These are phyloP conservation scores for Amphiprion percula DNA, from an alignment of 2,113 vertebrate genomes.

Conservation along the genomic window DNA sequence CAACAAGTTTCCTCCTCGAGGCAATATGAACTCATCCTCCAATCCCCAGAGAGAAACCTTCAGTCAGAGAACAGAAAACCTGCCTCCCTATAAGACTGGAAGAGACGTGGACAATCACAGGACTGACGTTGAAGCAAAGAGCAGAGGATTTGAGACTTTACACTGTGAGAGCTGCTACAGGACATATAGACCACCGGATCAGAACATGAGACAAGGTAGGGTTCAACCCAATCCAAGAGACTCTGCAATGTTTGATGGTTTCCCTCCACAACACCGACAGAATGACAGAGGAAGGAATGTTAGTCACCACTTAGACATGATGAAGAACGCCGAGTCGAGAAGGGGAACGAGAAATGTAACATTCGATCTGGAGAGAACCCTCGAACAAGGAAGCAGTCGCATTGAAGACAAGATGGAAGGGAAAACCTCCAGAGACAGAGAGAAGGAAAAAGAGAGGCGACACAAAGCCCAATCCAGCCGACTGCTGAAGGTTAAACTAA, in stretches of 20 bases:
- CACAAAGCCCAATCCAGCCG: constrained; percentile 68
- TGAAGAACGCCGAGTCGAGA: constrained; percentile 43
- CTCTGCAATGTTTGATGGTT: constrained; percentile 10
- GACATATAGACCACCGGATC: constrained; percentile 56
- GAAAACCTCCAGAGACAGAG: constrained; percentile 16
- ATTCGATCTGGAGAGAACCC: constrained; percentile 75
- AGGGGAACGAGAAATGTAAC: constrained; percentile 77
- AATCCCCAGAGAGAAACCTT: constrained; percentile 44
- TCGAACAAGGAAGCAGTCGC: constrained; percentile 20
- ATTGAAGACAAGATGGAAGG: constrained; percentile 35
- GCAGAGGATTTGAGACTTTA: constrained; percentile 34
- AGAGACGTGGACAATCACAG: constrained; percentile 39
- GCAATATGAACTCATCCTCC: constrained; percentile 45
- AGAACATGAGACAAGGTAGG: constrained; percentile 19
- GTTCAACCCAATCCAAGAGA: constrained; percentile 16
- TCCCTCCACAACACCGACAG: constrained; percentile 36
- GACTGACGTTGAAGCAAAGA: constrained; percentile 28
- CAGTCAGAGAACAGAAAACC: constrained; percentile 22
- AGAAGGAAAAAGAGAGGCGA: constrained; percentile 37
- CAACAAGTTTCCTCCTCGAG: constrained; percentile 30
- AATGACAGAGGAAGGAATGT: neutral
- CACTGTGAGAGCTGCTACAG: constrained; percentile 69
- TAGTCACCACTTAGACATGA: constrained; percentile 33
- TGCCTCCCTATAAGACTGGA: neutral
- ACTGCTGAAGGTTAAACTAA: constrained; percentile 85